These are phyloP conservation scores for Pammene aurita DNA, from an alignment of 2,888 invertebrate genomes.

Conservation along the genomic window DNA sequence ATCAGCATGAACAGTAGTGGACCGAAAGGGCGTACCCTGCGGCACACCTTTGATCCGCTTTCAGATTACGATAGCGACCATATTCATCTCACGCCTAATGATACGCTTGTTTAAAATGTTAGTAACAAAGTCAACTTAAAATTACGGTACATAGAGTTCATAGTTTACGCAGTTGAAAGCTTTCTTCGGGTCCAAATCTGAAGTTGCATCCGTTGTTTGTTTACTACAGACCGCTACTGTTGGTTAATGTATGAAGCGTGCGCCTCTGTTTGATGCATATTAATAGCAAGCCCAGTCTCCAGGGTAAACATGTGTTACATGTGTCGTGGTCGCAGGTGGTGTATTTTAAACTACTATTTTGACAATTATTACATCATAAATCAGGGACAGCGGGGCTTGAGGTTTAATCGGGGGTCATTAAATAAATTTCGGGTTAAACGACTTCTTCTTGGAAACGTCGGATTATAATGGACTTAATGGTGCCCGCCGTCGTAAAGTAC, in stretches of 20 bases:
- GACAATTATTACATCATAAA: constrained; percentile 56
- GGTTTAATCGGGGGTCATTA: constrained; percentile 52
- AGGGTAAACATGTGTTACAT: constrained; percentile 61
- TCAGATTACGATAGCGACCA: constrained; percentile 57
- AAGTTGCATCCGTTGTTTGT: constrained; percentile 56
- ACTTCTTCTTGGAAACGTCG: constrained; percentile 23
- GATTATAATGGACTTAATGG: constrained; percentile 36
- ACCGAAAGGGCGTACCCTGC: constrained; percentile 55
- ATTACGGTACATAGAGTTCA: constrained; percentile 41
- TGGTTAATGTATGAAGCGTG: constrained; percentile 68
- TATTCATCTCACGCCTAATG: constrained; percentile 48
- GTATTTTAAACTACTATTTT: constrained; percentile 54
- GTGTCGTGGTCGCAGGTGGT: constrained; percentile 57
- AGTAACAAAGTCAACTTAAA: constrained; percentile 51
- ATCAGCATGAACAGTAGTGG: constrained; percentile 53
- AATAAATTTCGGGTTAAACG: constrained; percentile 48
- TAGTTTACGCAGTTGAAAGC: constrained; percentile 48
- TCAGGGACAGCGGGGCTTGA: constrained; percentile 50
- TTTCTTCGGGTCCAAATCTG: constrained; percentile 48
- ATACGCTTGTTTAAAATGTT: constrained; percentile 46
- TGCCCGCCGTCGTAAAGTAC: constrained; percentile 35
- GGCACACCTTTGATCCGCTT: constrained; percentile 64
- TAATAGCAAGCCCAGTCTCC: constrained; percentile 60
- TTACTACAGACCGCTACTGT: constrained; percentile 63
- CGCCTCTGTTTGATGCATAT: constrained; percentile 61